These are phyloP conservation scores for Cheirogaleus major DNA, from an alignment of 2,797 vertebrate genomes.

Conservation along the genomic window DNA sequence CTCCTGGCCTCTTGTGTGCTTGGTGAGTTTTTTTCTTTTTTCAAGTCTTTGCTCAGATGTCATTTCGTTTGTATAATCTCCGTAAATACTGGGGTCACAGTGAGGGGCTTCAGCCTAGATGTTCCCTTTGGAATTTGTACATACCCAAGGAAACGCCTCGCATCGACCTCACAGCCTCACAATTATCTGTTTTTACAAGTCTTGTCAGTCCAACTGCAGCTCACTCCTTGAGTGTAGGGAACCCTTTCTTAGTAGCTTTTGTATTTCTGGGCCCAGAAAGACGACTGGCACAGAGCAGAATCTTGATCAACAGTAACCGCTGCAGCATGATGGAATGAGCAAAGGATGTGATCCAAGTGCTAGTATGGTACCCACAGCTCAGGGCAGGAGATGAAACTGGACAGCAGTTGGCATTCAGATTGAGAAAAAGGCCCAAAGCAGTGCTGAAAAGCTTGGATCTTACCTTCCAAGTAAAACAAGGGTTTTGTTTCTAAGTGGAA, in stretches of 20 bases:
- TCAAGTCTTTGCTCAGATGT: neutral
- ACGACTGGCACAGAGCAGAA: neutral
- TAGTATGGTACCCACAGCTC: neutral
- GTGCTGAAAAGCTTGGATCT: neutral
- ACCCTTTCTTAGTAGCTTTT: neutral
- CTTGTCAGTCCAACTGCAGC: neutral
- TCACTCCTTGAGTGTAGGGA: neutral
- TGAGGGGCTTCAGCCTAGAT: neutral
- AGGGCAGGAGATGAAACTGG: neutral
- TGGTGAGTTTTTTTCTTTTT: neutral
- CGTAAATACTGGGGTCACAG: neutral
- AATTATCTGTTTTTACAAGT: neutral
- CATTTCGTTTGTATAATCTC: neutral
- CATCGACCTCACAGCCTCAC: neutral
- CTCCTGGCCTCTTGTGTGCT: neutral
- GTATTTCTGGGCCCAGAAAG: neutral
- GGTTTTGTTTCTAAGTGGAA: neutral
- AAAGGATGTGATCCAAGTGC: accelerated
- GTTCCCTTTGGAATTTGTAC: neutral
- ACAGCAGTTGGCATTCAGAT: neutral
- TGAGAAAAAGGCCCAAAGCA: neutral
- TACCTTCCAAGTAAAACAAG: neutral
- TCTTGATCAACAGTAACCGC: neutral
- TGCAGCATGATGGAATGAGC: neutral
- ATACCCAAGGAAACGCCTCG: neutral